Evolutionary conservation across 2,113 vertebrate genomes (phyloP).

Genomic region (Plecotus auritus): DNA sequence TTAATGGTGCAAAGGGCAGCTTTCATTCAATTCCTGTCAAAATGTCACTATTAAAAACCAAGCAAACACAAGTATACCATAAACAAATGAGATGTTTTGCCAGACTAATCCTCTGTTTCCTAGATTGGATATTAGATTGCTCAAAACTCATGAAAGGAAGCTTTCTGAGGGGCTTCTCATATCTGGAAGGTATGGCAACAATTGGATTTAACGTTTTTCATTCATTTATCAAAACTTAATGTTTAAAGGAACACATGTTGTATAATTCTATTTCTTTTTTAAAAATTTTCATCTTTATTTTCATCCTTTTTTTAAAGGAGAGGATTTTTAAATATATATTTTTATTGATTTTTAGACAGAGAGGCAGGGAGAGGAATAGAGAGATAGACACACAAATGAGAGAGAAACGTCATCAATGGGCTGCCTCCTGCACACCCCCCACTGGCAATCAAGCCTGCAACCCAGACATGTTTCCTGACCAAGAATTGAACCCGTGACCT

Average conservation of each 20-base stretch:
- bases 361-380: no score
- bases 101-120: background rate
- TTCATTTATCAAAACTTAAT: background rate
- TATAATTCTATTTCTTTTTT: background rate
- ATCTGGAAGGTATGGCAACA: background rate
- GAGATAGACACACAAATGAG: no score
- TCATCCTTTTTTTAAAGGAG: no score
- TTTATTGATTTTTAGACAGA: no score
- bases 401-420: no score
- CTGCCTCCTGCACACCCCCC: no score
- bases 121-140: background rate
- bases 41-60: constrained; percentile 36
- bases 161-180: background rate
- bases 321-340: no score
- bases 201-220: background rate
- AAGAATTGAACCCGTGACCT: no score
- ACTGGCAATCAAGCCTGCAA: no score
- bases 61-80: background rate
- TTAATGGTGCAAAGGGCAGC: background rate
- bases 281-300: no score
- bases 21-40: constrained; percentile 6
- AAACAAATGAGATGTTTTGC: background rate
- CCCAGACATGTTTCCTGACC: no score
- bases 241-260: background rate
- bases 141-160: background rate